Conservation (phyloP, 2,797 vertebrate genomes). For the Catharus ustulatus region DNA sequence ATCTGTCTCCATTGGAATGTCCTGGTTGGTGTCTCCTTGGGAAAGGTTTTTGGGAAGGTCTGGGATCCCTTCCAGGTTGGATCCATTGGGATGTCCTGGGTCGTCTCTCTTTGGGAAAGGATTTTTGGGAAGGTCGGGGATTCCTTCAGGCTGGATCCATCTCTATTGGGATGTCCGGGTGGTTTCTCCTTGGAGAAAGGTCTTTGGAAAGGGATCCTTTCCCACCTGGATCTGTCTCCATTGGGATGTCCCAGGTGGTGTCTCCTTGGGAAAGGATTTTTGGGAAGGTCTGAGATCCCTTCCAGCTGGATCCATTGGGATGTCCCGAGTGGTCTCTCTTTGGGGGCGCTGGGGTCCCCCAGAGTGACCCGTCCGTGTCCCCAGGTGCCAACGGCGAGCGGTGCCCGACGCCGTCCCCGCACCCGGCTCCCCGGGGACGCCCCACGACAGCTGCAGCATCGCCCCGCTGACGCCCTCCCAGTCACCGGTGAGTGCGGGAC, state of each 20-base stretch:
- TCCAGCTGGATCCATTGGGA: not conserved
- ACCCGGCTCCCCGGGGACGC: slow-evolving; percentile 76
- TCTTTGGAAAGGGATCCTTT: not conserved
- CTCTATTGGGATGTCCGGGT: too few species aligned
- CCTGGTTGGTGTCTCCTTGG: too few species aligned
- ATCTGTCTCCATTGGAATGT: too few species aligned
- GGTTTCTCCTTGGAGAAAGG: not conserved
- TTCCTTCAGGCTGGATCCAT: not conserved
- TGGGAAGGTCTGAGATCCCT: not conserved
- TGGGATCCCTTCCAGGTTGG: too few species aligned
- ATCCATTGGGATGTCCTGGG: too few species aligned
- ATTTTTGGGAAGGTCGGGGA: not conserved
- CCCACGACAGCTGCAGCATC: slow-evolving; percentile 87
- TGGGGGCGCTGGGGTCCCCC: not conserved
- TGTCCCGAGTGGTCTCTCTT: fast-evolving
- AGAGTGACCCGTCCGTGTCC: not conserved
- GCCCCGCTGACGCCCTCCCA: slow-evolving; percentile 90
- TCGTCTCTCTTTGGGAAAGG: too few species aligned
- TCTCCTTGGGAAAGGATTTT: not conserved
- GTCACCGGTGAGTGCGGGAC: slow-evolving; percentile 82
- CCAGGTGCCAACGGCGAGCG: slow-evolving; percentile 72
- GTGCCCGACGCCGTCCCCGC: slow-evolving; percentile 79
- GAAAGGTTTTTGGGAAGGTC: too few species aligned
- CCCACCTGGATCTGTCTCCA: not conserved
- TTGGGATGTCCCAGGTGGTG: not conserved